phyloP scores from a whole-genome alignment of 1,140 invertebrate species.

The Caerostris extrusa region DNA sequence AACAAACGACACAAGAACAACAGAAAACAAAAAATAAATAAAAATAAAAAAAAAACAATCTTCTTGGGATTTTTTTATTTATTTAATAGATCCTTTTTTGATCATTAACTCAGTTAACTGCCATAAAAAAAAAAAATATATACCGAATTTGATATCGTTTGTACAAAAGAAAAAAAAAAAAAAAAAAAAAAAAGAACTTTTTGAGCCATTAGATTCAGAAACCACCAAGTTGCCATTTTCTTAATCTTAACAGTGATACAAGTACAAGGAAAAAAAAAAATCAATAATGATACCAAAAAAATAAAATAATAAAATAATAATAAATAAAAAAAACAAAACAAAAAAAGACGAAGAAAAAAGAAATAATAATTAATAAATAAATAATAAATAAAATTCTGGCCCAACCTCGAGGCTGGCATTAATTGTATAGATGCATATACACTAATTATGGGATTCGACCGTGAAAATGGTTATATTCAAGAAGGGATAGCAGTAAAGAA shows the following conservation, averaged over 20 bases:
- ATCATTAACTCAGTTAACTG: neutral
- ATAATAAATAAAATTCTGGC: neutral
- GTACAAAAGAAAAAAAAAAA: neutral
- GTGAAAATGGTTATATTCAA: constrained; percentile 64
- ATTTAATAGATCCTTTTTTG: neutral
- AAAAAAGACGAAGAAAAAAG: neutral
- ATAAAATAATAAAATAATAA: neutral
- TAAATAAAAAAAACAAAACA: neutral
- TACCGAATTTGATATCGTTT: neutral
- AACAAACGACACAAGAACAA: too few species aligned
- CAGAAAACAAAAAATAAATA: too few species aligned
- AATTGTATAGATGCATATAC: constrained; percentile 65
- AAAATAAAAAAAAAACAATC: too few species aligned
- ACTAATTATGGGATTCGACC: constrained; percentile 62
- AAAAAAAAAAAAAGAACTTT: neutral
- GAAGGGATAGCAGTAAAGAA: neutral
- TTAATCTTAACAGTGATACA: neutral
- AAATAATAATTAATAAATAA: too few species aligned
- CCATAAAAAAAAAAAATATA: neutral
- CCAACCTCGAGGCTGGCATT: neutral
- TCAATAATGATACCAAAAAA: neutral
- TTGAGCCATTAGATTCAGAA: neutral
- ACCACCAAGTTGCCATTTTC: neutral
- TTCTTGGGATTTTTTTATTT: too few species aligned
- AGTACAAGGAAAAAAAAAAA: neutral